A percentile compares a stretch with the other conserved stretches of the same genome.
phyloP scores from a whole-genome alignment of 2,888 invertebrate genomes.

The Chaitophorus viminalis region DNA sequence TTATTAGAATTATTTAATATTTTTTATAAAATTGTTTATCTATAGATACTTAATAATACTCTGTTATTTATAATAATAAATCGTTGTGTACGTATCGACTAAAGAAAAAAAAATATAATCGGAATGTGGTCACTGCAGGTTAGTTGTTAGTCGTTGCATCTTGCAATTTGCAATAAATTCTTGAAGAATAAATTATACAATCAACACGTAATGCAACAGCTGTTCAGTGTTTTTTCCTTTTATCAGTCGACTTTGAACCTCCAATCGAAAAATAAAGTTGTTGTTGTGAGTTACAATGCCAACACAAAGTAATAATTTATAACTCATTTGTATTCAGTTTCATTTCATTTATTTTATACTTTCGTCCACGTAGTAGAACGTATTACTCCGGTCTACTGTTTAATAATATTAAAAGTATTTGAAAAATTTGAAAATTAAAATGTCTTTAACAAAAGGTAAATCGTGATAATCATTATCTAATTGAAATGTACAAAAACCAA shows the following conservation, averaged over 20 bases:
- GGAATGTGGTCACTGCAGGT: neutral
- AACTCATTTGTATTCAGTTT: neutral
- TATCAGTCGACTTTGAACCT: neutral
- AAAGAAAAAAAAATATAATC: no score
- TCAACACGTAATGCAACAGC: neutral
- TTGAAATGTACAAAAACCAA: neutral
- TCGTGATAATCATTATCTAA: neutral
- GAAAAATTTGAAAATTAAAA: conserved; percentile 9
- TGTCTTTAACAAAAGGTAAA: conserved; percentile 62
- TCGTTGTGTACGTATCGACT: no score
- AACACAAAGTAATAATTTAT: neutral
- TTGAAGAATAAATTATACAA: neutral
- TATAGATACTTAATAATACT: no score
- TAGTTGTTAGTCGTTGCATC: no score
- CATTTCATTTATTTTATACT: neutral
- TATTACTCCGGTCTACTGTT: neutral
- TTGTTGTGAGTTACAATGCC: neutral
- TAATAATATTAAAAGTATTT: neutral
- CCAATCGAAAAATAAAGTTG: neutral
- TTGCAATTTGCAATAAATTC: neutral
- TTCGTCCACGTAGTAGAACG: neutral
- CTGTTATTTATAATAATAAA: no score
- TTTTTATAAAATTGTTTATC: no score
- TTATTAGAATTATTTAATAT: no score
- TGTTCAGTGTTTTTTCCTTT: neutral